A percentile compares a stretch with the other conserved stretches of the same genome.
Conservation (phyloP, 2,888 invertebrate genomes). For the Aspidiotus rigidus region DNA sequence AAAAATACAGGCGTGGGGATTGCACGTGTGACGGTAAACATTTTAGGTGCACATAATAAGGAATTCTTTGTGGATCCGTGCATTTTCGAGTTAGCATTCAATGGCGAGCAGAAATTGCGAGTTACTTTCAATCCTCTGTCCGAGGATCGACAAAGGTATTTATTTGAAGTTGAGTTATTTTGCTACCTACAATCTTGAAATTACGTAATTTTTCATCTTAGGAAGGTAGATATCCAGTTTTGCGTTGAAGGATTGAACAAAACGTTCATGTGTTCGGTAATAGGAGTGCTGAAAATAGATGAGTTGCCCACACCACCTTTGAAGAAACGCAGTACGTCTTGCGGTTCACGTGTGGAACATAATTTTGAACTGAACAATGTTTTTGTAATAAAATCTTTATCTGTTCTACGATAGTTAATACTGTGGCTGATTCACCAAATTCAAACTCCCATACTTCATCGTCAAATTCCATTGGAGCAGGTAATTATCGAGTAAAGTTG, state of each 20-base stretch:
- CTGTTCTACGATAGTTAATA: neutral
- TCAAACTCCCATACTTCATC: slow-evolving; percentile 5
- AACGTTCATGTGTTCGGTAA: neutral
- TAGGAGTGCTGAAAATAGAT: neutral
- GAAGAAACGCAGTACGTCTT: slow-evolving; percentile 1
- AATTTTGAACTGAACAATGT: neutral
- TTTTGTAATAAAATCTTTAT: neutral
- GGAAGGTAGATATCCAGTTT: slow-evolving; percentile 18
- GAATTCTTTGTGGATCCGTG: slow-evolving; percentile 18
- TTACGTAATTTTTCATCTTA: neutral
- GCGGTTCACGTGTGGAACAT: neutral
- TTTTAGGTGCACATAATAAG: neutral
- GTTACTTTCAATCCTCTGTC: slow-evolving; percentile 9
- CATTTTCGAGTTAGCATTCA: neutral
- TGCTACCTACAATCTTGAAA: too few species aligned
- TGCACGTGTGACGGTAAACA: slow-evolving; percentile 3
- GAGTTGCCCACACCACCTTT: slow-evolving; percentile 4
- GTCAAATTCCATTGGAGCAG: slow-evolving; percentile 4
- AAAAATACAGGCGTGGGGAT: slow-evolving; percentile 7
- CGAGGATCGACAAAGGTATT: slow-evolving; percentile 10
- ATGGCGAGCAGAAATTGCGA: neutral
- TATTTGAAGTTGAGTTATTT: neutral
- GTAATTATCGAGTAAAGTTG: neutral
- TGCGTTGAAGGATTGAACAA: slow-evolving; percentile 7
- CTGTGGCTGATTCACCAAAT: neutral